Percentiles rank a stretch among this genome's conserved stretches.
phyloP scores from a whole-genome alignment of 2,113 vertebrate species.

The Eurystomus gularis region DNA sequence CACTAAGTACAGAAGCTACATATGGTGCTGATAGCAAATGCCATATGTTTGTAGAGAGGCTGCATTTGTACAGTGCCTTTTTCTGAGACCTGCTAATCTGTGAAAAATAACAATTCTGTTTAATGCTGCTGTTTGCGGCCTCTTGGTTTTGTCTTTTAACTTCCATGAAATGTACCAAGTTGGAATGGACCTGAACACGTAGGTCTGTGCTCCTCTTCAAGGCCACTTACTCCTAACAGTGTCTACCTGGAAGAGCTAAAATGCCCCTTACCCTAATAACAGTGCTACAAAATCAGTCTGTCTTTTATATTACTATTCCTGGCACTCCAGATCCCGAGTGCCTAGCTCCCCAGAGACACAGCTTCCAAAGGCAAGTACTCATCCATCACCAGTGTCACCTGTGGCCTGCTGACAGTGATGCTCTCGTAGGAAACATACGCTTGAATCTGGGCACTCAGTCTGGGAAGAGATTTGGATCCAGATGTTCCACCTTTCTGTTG shows the following conservation, averaged over 20 bases:
- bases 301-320: background rate
- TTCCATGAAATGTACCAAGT: background rate
- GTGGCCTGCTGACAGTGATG: background rate
- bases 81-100: slow-evolving; percentile 38
- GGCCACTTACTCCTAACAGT: background rate
- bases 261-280: background rate
- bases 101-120: slow-evolving; percentile 52
- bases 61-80: slow-evolving; percentile 37
- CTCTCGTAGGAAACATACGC: background rate
- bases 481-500: background rate
- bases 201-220: background rate
- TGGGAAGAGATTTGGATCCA: background rate
- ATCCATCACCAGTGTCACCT: background rate
- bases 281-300: background rate
- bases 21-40: slow-evolving; percentile 59
- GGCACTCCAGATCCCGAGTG: background rate
- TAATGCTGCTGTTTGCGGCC: background rate
- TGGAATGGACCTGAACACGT: rapidly evolving
- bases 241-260: background rate
- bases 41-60: slow-evolving; percentile 55
- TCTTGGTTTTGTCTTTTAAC: slow-evolving; percentile 23
- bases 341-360: background rate
- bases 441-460: background rate
- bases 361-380: background rate
- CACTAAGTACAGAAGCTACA: slow-evolving; percentile 27